Evolutionary conservation across 2,113 vertebrate species (phyloP), one percentile per base, ranked within the genome.

Genomic region (Puma concolor): DNA sequence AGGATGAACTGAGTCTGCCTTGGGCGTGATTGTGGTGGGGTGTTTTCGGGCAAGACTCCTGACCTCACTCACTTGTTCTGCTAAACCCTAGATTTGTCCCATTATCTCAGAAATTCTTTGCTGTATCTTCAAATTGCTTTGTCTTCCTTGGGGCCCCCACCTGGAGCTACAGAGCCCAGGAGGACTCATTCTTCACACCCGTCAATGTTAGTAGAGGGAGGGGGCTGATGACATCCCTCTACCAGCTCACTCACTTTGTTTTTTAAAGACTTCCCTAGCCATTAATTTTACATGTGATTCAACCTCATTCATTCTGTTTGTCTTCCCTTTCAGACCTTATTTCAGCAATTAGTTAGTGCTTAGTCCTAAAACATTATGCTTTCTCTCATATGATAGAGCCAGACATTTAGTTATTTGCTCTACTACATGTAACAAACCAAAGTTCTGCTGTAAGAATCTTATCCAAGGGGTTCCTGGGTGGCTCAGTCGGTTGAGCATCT

Each of bases 321-420:
- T 91, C 25, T 95, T 93, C 12, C 5, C 38, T 82, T 95, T 93
- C 38, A 77, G 8, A 63, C 12, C 3, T 64, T 89, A 81, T 21
- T 50, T 91, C 38, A 82, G 14, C 77, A 88, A 72, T 72, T 79
- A 21, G 29, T 21, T 79, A 77, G 27, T 9, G 41, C 41, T 90
- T 89, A 54, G 44, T 79, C n/a, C 7, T 15, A 69, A 79, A 63
- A 52, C 79, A 17, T 84, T 74, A 54, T 90, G 13, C 13, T 97
- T 91, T 25, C 12, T 87, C 52, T 84, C 52, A 95, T 69, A 87
- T 89, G 77, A 76, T 63, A 91, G n/a, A 95, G 36, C 19, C 63
- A 96, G 44, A 27, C 38, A 17, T 81, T 11, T 16, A 48, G 13
- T 80, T 88, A 90, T 88, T 82, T 96, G 17, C 12, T 16, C 17